These are phyloP conservation scores for Nudaria mundana DNA, from an alignment of 2,888 invertebrate species.

Conservation along the genomic window DNA sequence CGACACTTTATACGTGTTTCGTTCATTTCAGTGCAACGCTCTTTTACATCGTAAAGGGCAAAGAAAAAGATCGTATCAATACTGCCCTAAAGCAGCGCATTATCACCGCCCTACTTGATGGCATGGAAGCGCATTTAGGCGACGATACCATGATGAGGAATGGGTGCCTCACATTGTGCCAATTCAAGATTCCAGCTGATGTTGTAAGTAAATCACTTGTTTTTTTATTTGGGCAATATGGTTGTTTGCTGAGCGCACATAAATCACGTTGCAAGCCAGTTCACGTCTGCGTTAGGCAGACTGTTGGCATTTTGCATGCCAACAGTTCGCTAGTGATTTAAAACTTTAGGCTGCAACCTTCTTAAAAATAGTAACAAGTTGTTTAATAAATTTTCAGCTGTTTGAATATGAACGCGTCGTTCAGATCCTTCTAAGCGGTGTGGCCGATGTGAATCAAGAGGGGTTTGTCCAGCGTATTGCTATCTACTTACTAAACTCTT, in stretches of 20 bases:
- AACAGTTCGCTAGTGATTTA: no score
- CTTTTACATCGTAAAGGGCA: constrained; percentile 96
- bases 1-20: neutral
- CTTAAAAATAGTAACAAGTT: no score
- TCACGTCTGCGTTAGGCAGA: no score
- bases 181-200: constrained; percentile 96
- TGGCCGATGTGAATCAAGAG: constrained; percentile 90
- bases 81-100: constrained; percentile 89
- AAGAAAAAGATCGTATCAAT: constrained; percentile 87
- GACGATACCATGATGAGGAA: constrained; percentile 98
- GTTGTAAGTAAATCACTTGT: constrained; percentile 91
- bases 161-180: constrained; percentile 96
- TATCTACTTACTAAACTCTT: constrained; percentile 95
- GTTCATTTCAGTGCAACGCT: constrained; percentile 89
- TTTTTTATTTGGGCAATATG: no score
- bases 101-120: constrained; percentile 91
- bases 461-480: constrained; percentile 97
- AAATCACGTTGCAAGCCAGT: no score
- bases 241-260: no score
- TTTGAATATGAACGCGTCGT: constrained; percentile 95
- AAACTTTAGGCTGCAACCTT: no score
- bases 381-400: constrained; percentile 84
- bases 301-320: no score
- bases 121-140: constrained; percentile 91
- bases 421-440: constrained; percentile 89